A percentile compares a stretch with the other conserved stretches of the same genome.
phyloP scores from a whole-genome alignment of 2,797 vertebrate species.

The Pogonophryne albipinna region DNA sequence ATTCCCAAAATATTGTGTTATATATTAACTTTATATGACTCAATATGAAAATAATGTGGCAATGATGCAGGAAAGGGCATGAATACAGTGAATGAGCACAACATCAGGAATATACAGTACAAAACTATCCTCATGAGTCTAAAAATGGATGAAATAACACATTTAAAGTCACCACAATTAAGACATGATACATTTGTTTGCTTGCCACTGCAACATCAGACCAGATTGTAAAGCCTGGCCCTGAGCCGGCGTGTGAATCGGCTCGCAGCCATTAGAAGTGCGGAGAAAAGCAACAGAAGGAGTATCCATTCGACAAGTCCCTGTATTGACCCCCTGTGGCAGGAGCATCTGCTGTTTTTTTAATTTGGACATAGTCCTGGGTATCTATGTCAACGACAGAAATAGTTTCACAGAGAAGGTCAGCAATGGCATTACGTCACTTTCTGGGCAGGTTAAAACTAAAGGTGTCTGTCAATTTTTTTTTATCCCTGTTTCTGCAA shows the following conservation, averaged over 20 bases:
- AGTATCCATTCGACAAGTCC: conserved; percentile 83
- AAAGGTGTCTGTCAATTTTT: conserved; percentile 24
- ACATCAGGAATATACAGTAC: background rate
- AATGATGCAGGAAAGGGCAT: background rate
- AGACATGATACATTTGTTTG: conserved; percentile 39
- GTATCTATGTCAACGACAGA: conserved; percentile 82
- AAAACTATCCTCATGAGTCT: background rate
- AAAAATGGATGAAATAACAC: background rate
- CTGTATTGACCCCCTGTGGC: conserved; percentile 80
- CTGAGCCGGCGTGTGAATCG: conserved; percentile 57
- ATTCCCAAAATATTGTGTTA: no score
- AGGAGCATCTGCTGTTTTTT: conserved; percentile 86
- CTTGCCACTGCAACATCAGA: conserved; percentile 68
- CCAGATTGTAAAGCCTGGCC: conserved; percentile 72
- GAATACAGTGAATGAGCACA: background rate
- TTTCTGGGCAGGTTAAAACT: conserved; percentile 8
- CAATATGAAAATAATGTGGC: background rate
- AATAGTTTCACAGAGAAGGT: conserved; percentile 83
- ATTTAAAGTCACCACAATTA: conserved; percentile 4
- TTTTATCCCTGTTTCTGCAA: background rate
- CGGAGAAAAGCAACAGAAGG: conserved; percentile 83
- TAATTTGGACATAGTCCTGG: conserved; percentile 80
- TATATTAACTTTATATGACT: background rate
- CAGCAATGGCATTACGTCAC: conserved; percentile 68
- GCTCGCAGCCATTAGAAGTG: conserved; percentile 80